phyloP scores from a whole-genome alignment of 2,888 invertebrate genomes.

The Caenorhabditis plicata region DNA sequence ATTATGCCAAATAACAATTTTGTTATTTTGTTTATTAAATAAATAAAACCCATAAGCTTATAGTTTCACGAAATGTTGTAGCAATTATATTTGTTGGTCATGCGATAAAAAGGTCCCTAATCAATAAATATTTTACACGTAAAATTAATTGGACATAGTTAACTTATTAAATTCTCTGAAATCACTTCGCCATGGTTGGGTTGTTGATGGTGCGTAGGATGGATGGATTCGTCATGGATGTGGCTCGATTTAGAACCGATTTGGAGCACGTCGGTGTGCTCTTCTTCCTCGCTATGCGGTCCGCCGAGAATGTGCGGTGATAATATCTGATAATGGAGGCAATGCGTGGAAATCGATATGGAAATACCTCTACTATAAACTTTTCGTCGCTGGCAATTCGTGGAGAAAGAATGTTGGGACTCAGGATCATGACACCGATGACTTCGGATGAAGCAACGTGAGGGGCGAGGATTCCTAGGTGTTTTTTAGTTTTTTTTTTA shows the following conservation, averaged over 20 bases:
- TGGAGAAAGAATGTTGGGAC: slow-evolving; percentile 58
- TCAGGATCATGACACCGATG: slow-evolving; percentile 50
- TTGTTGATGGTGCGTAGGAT: neutral
- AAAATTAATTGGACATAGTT: too few species aligned
- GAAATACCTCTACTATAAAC: slow-evolving; percentile 47
- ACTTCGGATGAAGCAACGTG: slow-evolving; percentile 50
- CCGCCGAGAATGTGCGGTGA: slow-evolving; percentile 55
- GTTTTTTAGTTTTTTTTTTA: too few species aligned
- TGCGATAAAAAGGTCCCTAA: too few species aligned
- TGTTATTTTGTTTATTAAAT: too few species aligned
- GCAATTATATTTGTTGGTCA: too few species aligned
- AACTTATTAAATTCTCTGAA: too few species aligned
- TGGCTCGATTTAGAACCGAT: slow-evolving; percentile 27
- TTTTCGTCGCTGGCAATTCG: slow-evolving; percentile 50
- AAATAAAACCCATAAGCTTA: neutral
- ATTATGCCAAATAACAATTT: too few species aligned
- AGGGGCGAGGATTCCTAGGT: slow-evolving; percentile 46
- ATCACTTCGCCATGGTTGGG: neutral
- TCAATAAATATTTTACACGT: too few species aligned
- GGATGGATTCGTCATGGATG: too few species aligned
- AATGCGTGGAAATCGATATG: neutral
- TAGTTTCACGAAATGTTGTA: neutral
- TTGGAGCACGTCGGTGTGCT: slow-evolving; percentile 39
- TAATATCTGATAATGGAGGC: slow-evolving; percentile 23
- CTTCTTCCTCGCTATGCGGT: slow-evolving; percentile 50